Base-by-base conservation (phyloP, 2,888 invertebrate species). In the Ametastegia equiseti region DNA sequence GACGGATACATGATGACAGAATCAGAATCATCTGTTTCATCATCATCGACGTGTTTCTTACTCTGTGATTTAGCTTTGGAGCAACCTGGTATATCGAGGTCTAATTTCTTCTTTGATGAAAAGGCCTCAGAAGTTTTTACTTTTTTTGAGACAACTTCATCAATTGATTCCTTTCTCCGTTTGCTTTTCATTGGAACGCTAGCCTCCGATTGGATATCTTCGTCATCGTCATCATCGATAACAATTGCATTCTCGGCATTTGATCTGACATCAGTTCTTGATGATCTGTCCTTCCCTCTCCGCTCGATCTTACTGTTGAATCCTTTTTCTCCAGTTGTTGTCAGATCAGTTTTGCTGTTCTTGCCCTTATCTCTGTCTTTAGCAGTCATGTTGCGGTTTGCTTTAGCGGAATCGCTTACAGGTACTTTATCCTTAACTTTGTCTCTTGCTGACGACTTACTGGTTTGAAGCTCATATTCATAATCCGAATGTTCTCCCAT, bases 181-280 rank as follows among this genome's bases (percentile, higher is more conserved):
- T 13, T 71, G 30, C 13, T 47, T 27, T 47, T 47, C 87, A 5
- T 6, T 67, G 13, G 36, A 23, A 67, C 19, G 23, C 19, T 67
- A 4, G 7, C 2, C 11, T 67, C 39, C 39, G 39, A 19, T 36
- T 39, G 7, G 36, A 67, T 39, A 39, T 67, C 65, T 39, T 39
- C 82, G 30, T 84, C 67, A 23, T 81, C 11, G 19, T 63, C 65
- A 50, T 57, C 23, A 23, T 80, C 42, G 39, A 60, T 67, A 15
- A 79, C n/a, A 45, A 79, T 47, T 36, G 9, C 33, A 13, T 45
- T 79, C 15, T 15, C 23, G 36, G 13, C 11, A 0, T 19, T 77
- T 33, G 7, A 27, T 33, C 9, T 63, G 39, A 15, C 0, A 19
- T 78, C 27, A 57, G 39, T 67, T 11, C 23, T 7, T 33, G 39